phyloP scores from a whole-genome alignment of 1,140 invertebrate species.

The Drosophila murphyi region DNA sequence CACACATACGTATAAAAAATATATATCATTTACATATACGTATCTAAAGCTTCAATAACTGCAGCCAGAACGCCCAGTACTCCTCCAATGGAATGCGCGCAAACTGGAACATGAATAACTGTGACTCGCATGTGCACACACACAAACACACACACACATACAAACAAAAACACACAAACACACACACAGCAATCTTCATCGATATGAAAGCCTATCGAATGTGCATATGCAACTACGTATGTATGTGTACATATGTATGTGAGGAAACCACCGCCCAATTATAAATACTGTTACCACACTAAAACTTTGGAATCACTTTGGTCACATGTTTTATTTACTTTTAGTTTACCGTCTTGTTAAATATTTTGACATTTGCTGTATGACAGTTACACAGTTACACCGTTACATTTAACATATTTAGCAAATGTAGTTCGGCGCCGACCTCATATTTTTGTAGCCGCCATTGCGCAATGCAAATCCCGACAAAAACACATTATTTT shows the following conservation, averaged over 20 bases:
- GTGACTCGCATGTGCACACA: conserved; percentile 1
- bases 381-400: neutral
- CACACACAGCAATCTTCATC: conserved; percentile 18
- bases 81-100: conserved; percentile 3
- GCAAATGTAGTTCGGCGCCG: conserved; percentile 12
- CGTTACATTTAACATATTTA: conserved; percentile 7
- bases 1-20: conserved; percentile 31
- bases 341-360: conserved; percentile 8
- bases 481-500: conserved; percentile 10
- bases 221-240: conserved; percentile 24
- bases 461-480: conserved; percentile 16
- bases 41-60: conserved; percentile 30
- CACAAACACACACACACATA: neutral
- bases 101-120: conserved; percentile 3
- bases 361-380: conserved; percentile 8
- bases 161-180: conserved; percentile 11
- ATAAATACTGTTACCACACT: conserved; percentile 58
- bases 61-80: conserved; percentile 4
- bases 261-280: conserved; percentile 64
- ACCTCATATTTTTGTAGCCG: conserved; percentile 17
- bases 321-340: conserved; percentile 17
- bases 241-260: conserved; percentile 13
- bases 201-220: conserved; percentile 6
- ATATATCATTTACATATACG: conserved; percentile 37
- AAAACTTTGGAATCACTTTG: conserved; percentile 5